Percentiles rank a stretch among this genome's conserved stretches.
Conservation (phyloP, 1,140 invertebrate species). For the Lepidotrigona ventralis region DNA sequence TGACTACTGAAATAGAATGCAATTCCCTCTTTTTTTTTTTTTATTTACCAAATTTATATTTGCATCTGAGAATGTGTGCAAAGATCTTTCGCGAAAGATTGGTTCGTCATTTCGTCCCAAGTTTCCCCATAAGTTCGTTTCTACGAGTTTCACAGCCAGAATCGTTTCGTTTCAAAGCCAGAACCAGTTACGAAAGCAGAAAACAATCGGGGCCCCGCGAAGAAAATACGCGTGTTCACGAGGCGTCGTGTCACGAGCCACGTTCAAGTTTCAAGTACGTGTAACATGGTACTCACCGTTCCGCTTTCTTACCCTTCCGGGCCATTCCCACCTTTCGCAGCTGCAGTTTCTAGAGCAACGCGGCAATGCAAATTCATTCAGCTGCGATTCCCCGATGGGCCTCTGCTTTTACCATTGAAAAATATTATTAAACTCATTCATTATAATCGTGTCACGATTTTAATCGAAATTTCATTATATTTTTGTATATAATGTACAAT, state of each 20-base stretch:
- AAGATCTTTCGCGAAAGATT: background rate
- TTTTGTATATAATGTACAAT: too few relatives aligned
- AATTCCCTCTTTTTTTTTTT: too few relatives aligned
- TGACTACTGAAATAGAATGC: too few relatives aligned
- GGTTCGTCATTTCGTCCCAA: background rate
- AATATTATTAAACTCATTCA: too few relatives aligned
- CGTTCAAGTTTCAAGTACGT: slow-evolving; percentile 68
- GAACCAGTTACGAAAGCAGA: slow-evolving; percentile 21
- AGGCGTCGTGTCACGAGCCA: slow-evolving; percentile 51
- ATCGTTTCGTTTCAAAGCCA: background rate
- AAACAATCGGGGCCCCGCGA: background rate
- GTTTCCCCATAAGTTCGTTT: background rate
- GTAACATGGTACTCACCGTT: slow-evolving; percentile 70
- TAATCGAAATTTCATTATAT: too few relatives aligned
- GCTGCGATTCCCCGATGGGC: background rate
- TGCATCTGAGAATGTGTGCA: too few relatives aligned
- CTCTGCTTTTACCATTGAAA: too few relatives aligned
- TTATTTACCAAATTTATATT: too few relatives aligned
- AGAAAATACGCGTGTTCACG: slow-evolving; percentile 19
- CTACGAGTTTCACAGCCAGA: background rate
- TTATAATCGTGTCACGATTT: too few relatives aligned
- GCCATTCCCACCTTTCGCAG: slow-evolving; percentile 64
- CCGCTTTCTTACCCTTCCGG: slow-evolving; percentile 79
- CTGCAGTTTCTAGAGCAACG: slow-evolving; percentile 66
- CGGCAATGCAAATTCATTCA: slow-evolving; percentile 32